A percentile compares a stretch with the other conserved stretches of the same genome.
Evolutionary conservation across 2,888 invertebrate genomes (phyloP).

Genomic region (Leptopilina syphax): DNA sequence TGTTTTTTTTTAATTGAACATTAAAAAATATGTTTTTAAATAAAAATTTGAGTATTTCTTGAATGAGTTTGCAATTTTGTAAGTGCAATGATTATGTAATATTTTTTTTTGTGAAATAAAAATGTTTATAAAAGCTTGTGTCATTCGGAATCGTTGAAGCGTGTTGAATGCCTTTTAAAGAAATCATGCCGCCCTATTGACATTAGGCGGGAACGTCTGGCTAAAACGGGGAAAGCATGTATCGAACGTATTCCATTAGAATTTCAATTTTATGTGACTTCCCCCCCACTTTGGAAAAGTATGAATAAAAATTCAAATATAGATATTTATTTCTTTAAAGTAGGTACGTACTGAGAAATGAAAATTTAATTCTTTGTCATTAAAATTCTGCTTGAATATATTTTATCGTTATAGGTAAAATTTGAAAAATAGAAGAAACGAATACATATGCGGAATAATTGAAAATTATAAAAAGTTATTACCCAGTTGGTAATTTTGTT

Average conservation of each 20-base stretch:
- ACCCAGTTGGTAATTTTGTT: too few species aligned
- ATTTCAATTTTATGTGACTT: conserved; percentile 8
- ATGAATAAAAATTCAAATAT: background rate
- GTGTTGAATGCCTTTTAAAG: conserved; percentile 17
- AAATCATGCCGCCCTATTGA: conserved; percentile 22
- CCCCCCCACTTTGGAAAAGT: background rate
- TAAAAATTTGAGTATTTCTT: too few species aligned
- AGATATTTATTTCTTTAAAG: background rate
- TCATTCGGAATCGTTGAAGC: conserved; percentile 1
- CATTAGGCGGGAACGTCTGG: conserved; percentile 9
- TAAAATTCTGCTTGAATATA: too few species aligned
- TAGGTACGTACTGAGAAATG: too few species aligned
- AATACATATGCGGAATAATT: too few species aligned
- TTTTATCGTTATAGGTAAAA: too few species aligned
- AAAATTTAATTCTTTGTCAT: too few species aligned
- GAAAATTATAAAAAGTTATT: too few species aligned
- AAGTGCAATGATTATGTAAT: background rate
- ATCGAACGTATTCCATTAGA: conserved; percentile 9
- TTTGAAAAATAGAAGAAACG: too few species aligned
- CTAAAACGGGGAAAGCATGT: conserved; percentile 15
- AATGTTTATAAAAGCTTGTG: background rate
- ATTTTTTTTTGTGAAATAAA: background rate
- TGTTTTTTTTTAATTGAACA: too few species aligned
- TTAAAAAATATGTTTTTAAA: too few species aligned
- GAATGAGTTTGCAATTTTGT: background rate